Percentiles rank a stretch among this genome's conserved stretches.
These are phyloP conservation scores for Acipenser ruthenus DNA, from an alignment of 2,797 vertebrate genomes.

Conservation along the genomic window DNA sequence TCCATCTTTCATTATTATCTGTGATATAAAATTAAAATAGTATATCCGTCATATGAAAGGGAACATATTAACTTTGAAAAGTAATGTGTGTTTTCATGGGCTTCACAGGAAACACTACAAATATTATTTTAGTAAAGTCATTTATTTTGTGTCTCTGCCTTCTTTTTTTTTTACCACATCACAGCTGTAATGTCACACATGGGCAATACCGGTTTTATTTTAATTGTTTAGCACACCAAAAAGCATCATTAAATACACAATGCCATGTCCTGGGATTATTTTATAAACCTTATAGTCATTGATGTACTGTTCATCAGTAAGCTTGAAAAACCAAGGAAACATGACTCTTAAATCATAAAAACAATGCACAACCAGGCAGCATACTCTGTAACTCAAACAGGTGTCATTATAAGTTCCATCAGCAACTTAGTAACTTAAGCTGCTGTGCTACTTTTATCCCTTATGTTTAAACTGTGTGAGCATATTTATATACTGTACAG, in stretches of 20 bases:
- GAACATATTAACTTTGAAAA: conserved; percentile 19
- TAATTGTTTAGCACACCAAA: neutral
- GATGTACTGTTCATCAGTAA: neutral
- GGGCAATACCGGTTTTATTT: neutral
- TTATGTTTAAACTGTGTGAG: no score
- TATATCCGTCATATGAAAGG: conserved; percentile 38
- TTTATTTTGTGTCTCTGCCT: conserved; percentile 1
- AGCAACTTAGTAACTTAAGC: no score
- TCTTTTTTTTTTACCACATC: neutral
- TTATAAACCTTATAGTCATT: neutral
- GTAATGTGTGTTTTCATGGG: neutral
- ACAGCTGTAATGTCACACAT: neutral
- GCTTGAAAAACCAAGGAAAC: neutral
- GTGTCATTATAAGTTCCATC: no score
- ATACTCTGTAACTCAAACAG: neutral
- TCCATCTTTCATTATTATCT: conserved; percentile 50
- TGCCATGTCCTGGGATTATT: neutral
- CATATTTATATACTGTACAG: no score
- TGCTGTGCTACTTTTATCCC: no score
- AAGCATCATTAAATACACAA: conserved; percentile 12
- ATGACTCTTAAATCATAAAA: neutral
- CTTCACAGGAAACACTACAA: neutral
- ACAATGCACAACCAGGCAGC: neutral
- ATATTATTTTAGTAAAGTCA: neutral
- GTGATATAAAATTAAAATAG: conserved; percentile 45